These are phyloP conservation scores for Oxystoma pomonae DNA, from an alignment of 2,888 invertebrate genomes.

Conservation along the genomic window DNA sequence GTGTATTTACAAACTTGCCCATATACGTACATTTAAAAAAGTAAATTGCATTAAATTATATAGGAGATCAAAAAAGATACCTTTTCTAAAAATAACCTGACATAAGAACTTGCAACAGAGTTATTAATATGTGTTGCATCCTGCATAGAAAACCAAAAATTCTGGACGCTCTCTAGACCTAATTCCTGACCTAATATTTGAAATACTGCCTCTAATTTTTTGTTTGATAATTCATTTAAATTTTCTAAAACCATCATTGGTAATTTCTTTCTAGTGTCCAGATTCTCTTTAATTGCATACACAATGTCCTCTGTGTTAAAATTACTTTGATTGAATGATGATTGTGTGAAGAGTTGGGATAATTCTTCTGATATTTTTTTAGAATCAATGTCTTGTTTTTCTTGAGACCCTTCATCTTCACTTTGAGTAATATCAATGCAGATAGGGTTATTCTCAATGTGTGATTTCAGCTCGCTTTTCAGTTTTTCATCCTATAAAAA, in stretches of 20 bases:
- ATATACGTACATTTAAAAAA: neutral
- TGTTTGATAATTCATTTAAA: slow-evolving; percentile 17
- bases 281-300: slow-evolving; percentile 26
- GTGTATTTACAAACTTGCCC: neutral
- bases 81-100: slow-evolving; percentile 24
- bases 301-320: slow-evolving; percentile 18
- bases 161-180: slow-evolving; percentile 22
- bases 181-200: slow-evolving; percentile 18
- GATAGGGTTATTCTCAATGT: slow-evolving; percentile 4
- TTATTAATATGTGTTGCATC: slow-evolving; percentile 15
- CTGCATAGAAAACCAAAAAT: slow-evolving; percentile 25
- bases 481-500: slow-evolving; percentile 14
- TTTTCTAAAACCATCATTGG: slow-evolving; percentile 20
- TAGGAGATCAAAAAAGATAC: slow-evolving; percentile 7
- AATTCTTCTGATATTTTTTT: neutral
- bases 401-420: slow-evolving; percentile 18
- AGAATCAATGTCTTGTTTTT: neutral
- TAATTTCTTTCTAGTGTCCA: slow-evolving; percentile 21
- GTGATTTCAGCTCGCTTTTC: slow-evolving; percentile 15
- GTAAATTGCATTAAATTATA: neutral
- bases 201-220: slow-evolving; percentile 21
- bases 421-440: slow-evolving; percentile 23
- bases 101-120: slow-evolving; percentile 18
- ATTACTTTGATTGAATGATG: neutral
- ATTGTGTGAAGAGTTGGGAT: neutral